Evolutionary conservation across 2,797 vertebrate species (phyloP).

Genomic region (Pangasius larnaudii): DNA sequence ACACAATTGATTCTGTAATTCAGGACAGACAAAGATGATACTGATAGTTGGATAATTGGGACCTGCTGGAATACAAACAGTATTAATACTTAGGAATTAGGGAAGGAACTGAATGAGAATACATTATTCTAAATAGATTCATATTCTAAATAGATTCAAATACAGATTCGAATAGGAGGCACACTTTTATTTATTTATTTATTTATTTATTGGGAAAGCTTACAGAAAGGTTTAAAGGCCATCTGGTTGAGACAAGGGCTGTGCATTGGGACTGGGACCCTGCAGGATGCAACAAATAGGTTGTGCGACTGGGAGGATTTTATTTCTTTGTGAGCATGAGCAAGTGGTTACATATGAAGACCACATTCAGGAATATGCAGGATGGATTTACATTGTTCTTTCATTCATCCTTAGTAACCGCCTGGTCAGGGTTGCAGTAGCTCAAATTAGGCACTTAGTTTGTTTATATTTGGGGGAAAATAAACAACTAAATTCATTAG

Average conservation of each 20-base stretch:
- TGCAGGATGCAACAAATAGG: neutral
- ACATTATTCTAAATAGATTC: no score
- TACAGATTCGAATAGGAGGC: neutral
- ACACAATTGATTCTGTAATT: neutral
- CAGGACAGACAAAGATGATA: neutral
- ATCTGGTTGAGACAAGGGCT: neutral
- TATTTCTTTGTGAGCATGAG: neutral
- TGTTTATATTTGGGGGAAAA: neutral
- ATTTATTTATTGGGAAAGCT: neutral
- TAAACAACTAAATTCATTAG: neutral
- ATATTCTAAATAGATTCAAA: neutral
- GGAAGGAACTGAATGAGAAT: neutral
- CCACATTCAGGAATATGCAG: neutral
- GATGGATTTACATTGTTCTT: neutral
- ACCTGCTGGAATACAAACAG: constrained; percentile 13
- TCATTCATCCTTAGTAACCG: neutral
- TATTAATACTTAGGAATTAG: neutral
- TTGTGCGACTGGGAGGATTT: neutral
- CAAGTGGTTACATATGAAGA: neutral
- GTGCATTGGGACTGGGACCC: neutral
- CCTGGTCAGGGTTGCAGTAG: neutral
- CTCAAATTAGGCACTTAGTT: neutral
- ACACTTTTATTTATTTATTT: no score
- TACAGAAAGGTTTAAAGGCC: neutral
- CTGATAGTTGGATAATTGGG: constrained; percentile 5